phyloP scores from a whole-genome alignment of 2,888 invertebrate genomes.

The Byasa hedistus region DNA sequence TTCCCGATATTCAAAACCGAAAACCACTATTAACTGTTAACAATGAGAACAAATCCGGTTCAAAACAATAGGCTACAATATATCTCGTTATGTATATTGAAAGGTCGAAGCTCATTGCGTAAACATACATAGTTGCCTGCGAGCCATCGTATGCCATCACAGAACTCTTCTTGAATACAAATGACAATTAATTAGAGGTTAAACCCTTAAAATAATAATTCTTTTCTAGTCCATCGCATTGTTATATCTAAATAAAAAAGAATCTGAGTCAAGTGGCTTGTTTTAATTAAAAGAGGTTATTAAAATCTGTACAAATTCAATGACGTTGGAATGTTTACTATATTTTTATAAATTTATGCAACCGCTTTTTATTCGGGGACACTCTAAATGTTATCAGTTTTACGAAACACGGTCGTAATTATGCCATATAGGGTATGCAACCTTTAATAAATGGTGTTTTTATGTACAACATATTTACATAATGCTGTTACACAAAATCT shows the following conservation, averaged over 20 bases:
- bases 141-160: conserved; percentile 10
- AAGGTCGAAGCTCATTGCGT: conserved; percentile 25
- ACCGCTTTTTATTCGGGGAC: background rate
- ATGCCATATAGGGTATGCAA: background rate
- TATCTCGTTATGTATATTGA: conserved; percentile 4
- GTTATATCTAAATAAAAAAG: background rate
- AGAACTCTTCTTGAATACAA: conserved; percentile 16
- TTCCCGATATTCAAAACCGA: no score
- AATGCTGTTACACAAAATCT: background rate
- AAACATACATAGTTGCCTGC: conserved; percentile 15
- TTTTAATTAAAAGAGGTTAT: background rate
- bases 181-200: conserved; percentile 12
- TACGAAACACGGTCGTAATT: background rate
- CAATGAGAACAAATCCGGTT: background rate
- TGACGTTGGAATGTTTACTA: background rate
- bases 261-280: background rate
- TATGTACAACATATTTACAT: background rate
- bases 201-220: conserved; percentile 11
- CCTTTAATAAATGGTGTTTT: background rate
- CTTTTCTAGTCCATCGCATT: background rate
- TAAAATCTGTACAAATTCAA: background rate
- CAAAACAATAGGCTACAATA: conserved; percentile 6
- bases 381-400: background rate
- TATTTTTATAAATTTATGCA: background rate
- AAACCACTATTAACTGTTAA: no score